Evolutionary conservation across 2,888 invertebrate genomes (phyloP).

Genomic region (Epirrita christyi): DNA sequence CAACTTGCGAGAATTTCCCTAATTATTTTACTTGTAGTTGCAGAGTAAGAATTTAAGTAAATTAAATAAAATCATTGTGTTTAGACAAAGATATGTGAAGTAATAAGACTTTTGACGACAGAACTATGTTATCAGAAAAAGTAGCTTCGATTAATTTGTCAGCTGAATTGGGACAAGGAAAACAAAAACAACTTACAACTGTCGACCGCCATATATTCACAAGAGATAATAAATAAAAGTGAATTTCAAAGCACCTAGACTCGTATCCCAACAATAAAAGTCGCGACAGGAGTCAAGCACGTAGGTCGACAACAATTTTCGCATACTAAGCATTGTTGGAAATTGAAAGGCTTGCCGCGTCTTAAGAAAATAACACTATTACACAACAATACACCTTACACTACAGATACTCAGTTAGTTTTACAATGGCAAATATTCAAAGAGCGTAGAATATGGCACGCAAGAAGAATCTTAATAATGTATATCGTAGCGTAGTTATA

Average conservation of each 20-base stretch:
- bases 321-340: slow-evolving; percentile 71
- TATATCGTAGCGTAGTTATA: slow-evolving; percentile 46
- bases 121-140: background rate
- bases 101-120: too few relatives aligned
- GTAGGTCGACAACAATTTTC: slow-evolving; percentile 72
- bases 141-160: slow-evolving; percentile 3
- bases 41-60: too few relatives aligned
- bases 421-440: slow-evolving; percentile 8
- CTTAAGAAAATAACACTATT: slow-evolving; percentile 40
- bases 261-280: slow-evolving; percentile 45
- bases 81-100: too few relatives aligned
- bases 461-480: slow-evolving; percentile 63
- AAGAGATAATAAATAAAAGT: slow-evolving; percentile 41
- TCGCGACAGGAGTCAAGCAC: slow-evolving; percentile 57
- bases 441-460: slow-evolving; percentile 43
- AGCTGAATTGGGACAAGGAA: slow-evolving; percentile 20
- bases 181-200: slow-evolving; percentile 17
- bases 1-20: too few relatives aligned
- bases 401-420: slow-evolving; percentile 1
- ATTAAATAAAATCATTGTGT: too few relatives aligned
- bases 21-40: too few relatives aligned
- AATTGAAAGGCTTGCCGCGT: slow-evolving; percentile 67
- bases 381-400: slow-evolving; percentile 11
- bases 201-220: slow-evolving; percentile 17
- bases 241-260: slow-evolving; percentile 48